These are phyloP conservation scores for Clinocottus analis DNA, from an alignment of 2,113 vertebrate species.

Conservation along the genomic window DNA sequence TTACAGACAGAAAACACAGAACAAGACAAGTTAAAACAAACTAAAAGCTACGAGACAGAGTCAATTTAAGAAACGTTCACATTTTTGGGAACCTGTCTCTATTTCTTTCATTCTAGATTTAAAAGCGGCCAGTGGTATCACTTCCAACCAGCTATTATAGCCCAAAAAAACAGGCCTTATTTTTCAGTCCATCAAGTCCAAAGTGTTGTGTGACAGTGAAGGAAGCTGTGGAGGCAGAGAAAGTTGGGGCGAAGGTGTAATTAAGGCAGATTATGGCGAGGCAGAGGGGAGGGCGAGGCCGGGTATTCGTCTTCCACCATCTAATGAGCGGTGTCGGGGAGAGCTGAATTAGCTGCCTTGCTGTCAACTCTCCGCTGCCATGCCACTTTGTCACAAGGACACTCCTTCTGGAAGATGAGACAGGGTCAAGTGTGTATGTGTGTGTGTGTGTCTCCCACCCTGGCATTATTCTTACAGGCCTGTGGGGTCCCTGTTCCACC, in stretches of 20 bases:
- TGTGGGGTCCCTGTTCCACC: constrained; percentile 42
- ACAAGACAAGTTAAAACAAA: too few relatives aligned
- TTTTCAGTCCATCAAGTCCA: constrained; percentile 3
- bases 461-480: constrained; percentile 62
- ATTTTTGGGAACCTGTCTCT: too few relatives aligned
- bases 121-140: too few relatives aligned
- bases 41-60: too few relatives aligned
- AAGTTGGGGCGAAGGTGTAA: constrained; percentile 66
- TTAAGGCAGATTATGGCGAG: constrained; percentile 73
- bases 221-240: constrained; percentile 45
- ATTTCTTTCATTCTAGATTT: too few relatives aligned
- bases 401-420: constrained; percentile 64
- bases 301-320: constrained; percentile 61
- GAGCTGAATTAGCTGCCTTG: constrained; percentile 61
- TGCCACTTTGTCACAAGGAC: constrained; percentile 74
- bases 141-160: too few relatives aligned
- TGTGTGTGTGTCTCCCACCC: too few relatives aligned
- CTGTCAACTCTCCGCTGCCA: constrained; percentile 46
- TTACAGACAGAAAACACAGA: too few relatives aligned
- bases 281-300: constrained; percentile 49
- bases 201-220: constrained; percentile 32
- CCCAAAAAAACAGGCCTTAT: neutral
- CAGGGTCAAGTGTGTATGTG: constrained; percentile 75
- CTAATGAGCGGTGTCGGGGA: constrained; percentile 66
- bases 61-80: too few relatives aligned